phyloP scores from a whole-genome alignment of 2,888 invertebrate genomes.

The Drosophila emarginata region DNA sequence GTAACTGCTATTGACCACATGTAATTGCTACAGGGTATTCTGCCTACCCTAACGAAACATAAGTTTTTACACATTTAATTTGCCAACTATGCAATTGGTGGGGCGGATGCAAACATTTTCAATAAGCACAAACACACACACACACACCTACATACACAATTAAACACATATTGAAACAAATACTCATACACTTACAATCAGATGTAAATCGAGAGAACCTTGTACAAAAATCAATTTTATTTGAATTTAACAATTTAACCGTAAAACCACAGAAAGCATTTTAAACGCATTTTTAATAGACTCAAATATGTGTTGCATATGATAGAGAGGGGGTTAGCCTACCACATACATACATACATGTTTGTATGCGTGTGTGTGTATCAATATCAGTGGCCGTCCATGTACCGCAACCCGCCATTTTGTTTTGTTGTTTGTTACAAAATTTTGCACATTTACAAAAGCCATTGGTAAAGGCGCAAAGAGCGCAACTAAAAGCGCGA shows the following conservation, averaged over 20 bases:
- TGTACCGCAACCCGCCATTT: slow-evolving; percentile 49
- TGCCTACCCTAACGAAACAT: too few species aligned
- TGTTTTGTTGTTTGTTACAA: slow-evolving; percentile 72
- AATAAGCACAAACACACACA: slow-evolving; percentile 48
- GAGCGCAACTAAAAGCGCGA: slow-evolving; percentile 53
- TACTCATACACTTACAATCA: neutral
- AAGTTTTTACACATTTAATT: slow-evolving; percentile 26
- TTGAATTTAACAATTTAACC: slow-evolving; percentile 79
- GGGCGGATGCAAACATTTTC: slow-evolving; percentile 57
- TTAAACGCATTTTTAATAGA: slow-evolving; percentile 80
- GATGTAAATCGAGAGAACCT: slow-evolving; percentile 9
- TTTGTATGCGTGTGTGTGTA: slow-evolving; percentile 17
- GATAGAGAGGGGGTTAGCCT: slow-evolving; percentile 42
- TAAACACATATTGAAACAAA: slow-evolving; percentile 19
- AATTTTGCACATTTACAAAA: slow-evolving; percentile 71
- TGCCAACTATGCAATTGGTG: slow-evolving; percentile 50
- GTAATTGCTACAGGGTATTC: too few species aligned
- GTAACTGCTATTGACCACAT: too few species aligned
- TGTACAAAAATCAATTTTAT: slow-evolving; percentile 72
- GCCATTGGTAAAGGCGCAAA: slow-evolving; percentile 44
- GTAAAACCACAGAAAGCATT: slow-evolving; percentile 75
- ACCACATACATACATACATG: neutral
- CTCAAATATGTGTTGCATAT: slow-evolving; percentile 79
- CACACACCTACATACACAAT: slow-evolving; percentile 13
- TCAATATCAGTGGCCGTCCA: slow-evolving; percentile 44